Evolutionary conservation across 2,797 vertebrate genomes (phyloP).

Genomic region (Craterocephalus amniculus): DNA sequence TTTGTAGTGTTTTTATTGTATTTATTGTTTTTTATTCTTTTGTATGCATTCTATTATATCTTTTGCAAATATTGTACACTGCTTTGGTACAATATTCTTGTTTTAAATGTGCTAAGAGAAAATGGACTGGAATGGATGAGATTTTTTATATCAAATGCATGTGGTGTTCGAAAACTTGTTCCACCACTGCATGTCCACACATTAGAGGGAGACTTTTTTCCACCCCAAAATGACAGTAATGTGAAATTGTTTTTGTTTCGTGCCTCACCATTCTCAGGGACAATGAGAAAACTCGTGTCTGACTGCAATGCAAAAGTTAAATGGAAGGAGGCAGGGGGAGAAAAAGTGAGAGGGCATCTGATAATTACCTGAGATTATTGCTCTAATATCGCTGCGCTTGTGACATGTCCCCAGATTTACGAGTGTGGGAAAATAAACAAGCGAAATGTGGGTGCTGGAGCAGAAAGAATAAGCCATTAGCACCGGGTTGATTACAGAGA

Average conservation of each 20-base stretch:
- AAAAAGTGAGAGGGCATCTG: slow-evolving; percentile 84
- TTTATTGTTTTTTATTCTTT: too few species aligned
- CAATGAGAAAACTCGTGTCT: slow-evolving; percentile 31
- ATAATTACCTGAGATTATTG: slow-evolving; percentile 99
- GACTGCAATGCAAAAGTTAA: slow-evolving; percentile 35
- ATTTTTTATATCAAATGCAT: too few species aligned
- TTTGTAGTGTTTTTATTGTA: too few species aligned
- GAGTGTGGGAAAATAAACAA: slow-evolving; percentile 98
- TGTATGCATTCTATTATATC: too few species aligned
- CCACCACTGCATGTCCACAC: not conserved
- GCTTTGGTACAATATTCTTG: too few species aligned
- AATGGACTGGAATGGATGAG: too few species aligned
- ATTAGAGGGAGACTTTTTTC: not conserved
- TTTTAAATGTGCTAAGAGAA: too few species aligned
- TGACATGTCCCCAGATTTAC: slow-evolving; percentile 97
- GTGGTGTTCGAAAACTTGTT: too few species aligned
- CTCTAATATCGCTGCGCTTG: slow-evolving; percentile 96
- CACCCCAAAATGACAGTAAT: not conserved
- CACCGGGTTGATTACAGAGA: slow-evolving; percentile 96
- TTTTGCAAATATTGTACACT: too few species aligned
- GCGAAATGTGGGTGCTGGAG: slow-evolving; percentile 99
- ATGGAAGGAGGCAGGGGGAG: slow-evolving; percentile 19
- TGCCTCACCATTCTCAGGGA: slow-evolving; percentile 6
- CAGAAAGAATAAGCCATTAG: slow-evolving; percentile 99
- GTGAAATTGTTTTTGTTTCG: not conserved